phyloP scores from a whole-genome alignment of 2,888 invertebrate genomes.

The Mactromeris polynyma region DNA sequence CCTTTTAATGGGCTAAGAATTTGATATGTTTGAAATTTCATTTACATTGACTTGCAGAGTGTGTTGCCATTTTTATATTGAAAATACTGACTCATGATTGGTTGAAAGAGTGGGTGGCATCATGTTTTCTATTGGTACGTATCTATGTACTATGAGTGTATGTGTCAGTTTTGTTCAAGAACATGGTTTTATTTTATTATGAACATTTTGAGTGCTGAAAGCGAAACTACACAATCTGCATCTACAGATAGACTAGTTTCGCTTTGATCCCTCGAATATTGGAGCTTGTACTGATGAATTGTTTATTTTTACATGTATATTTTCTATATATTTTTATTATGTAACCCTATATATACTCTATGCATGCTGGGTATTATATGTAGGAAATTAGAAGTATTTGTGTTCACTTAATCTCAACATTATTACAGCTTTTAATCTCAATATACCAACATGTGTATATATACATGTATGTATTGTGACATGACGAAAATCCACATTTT shows the following conservation, averaged over 20 bases:
- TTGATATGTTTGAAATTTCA: background rate
- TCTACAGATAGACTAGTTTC: too few relatives aligned
- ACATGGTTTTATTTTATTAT: background rate
- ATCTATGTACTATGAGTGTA: background rate
- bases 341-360: conserved; percentile 14
- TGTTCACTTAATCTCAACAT: background rate
- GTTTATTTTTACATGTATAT: background rate
- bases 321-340: background rate
- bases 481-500: too few relatives aligned
- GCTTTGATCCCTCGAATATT: too few relatives aligned
- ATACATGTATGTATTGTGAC: too few relatives aligned
- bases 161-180: background rate
- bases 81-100: background rate
- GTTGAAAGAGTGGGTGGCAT: background rate
- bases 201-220: too few relatives aligned
- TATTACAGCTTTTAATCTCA: background rate
- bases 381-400: background rate
- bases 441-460: background rate
- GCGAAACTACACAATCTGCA: too few relatives aligned
- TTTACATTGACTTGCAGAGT: background rate
- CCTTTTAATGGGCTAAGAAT: background rate
- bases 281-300: background rate
- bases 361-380: background rate
- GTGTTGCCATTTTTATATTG: background rate
- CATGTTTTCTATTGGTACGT: background rate